Conservation (phyloP, 92 coral and sea anemone genomes). For the Meandrina meandrites region DNA sequence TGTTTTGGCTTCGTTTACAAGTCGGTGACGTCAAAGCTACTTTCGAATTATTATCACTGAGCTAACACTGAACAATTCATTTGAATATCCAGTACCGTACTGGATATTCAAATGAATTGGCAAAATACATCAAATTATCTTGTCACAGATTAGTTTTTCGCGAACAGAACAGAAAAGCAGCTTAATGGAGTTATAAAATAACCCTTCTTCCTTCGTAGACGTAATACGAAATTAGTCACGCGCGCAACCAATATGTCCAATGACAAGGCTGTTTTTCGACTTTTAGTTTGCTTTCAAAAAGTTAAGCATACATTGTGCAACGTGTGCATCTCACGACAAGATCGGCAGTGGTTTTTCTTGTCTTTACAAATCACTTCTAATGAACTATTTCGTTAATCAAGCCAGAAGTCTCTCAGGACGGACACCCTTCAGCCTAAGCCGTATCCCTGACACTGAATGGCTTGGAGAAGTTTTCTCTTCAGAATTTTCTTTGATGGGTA, state of each 20-base stretch:
- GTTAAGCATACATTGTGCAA: neutral
- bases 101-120: too few relatives aligned
- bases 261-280: neutral
- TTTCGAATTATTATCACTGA: neutral
- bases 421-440: constrained; percentile 68
- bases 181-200: neutral
- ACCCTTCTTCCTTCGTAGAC: neutral
- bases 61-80: neutral
- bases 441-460: constrained; percentile 93
- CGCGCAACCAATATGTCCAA: neutral
- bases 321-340: constrained; percentile 4
- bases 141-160: neutral
- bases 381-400: neutral
- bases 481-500: constrained; percentile 85
- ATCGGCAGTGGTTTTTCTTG: neutral
- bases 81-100: neutral
- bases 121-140: neutral
- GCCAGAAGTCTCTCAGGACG: neutral
- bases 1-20: neutral
- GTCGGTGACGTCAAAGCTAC: neutral
- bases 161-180: neutral
- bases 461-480: constrained; percentile 86
- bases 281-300: neutral
- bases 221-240: neutral
- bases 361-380: neutral